Evolutionary conservation across 2,888 invertebrate genomes (phyloP).

Genomic region (Acrobasis suavella): DNA sequence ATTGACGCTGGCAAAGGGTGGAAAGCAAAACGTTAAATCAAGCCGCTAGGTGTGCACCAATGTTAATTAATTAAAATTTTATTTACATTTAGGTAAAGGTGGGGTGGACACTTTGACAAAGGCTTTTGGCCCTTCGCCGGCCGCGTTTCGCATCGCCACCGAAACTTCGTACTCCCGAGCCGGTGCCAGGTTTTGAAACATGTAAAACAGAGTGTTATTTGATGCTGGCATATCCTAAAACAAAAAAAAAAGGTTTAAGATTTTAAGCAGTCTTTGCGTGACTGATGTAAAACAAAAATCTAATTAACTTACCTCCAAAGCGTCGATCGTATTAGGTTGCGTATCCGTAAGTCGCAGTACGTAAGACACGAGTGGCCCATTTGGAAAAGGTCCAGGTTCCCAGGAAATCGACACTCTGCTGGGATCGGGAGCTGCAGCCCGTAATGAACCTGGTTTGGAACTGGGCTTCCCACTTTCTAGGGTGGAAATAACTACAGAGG

Average conservation of each 20-base stretch:
- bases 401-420: conserved; percentile 93
- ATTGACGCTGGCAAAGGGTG: too few species aligned
- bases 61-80: background rate
- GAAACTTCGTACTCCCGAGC: conserved; percentile 89
- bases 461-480: conserved; percentile 87
- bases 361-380: conserved; percentile 94
- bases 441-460: conserved; percentile 88
- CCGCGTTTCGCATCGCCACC: conserved; percentile 89
- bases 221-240: conserved; percentile 88
- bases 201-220: conserved; percentile 87
- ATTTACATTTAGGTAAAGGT: conserved; percentile 83
- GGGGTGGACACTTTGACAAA: conserved; percentile 85
- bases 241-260: conserved; percentile 2
- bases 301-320: conserved; percentile 82
- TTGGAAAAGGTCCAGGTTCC: conserved; percentile 93
- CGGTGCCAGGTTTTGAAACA: conserved; percentile 88
- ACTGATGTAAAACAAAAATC: too few species aligned
- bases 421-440: conserved; percentile 90
- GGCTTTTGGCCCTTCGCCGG: conserved; percentile 90
- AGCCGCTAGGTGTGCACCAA: too few species aligned
- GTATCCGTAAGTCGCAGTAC: conserved; percentile 86
- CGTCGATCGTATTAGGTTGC: conserved; percentile 81
- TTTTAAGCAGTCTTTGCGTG: too few species aligned
- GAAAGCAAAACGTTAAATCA: too few species aligned
- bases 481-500: conserved; percentile 90